Evolutionary conservation across 2,888 invertebrate species (phyloP).

Genomic region (Hemithea aestivaria): DNA sequence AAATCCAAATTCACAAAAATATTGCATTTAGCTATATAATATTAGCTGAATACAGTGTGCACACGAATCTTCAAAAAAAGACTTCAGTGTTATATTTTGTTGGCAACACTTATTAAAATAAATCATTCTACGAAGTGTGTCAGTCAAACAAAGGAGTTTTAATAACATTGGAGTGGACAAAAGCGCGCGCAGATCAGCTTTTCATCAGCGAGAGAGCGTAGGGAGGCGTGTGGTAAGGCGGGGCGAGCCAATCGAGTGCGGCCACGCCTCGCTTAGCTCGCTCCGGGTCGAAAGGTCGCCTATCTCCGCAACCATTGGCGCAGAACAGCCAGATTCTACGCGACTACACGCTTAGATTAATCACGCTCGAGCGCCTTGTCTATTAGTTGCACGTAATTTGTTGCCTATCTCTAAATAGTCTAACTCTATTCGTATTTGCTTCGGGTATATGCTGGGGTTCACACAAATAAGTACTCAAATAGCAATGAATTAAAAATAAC

Average conservation of each 20-base stretch:
- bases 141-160: conserved; percentile 21
- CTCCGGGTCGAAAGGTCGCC: conserved; percentile 68
- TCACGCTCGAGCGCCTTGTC: conserved; percentile 1
- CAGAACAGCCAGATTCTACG: conserved; percentile 32
- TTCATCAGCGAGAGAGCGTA: conserved; percentile 36
- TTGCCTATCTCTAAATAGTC: no score
- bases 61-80: no score
- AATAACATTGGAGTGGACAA: conserved; percentile 23
- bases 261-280: conserved; percentile 69
- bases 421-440: no score
- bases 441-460: no score
- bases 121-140: conserved; percentile 17
- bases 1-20: no score
- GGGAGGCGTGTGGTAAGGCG: conserved; percentile 52
- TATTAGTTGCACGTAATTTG: no score
- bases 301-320: conserved; percentile 53
- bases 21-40: no score
- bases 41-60: no score
- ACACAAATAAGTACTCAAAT: no score
- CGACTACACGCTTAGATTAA: conserved; percentile 22
- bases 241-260: conserved; percentile 67
- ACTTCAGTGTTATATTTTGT: conserved; percentile 7
- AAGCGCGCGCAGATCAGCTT: conserved; percentile 34
- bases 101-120: conserved; percentile 6
- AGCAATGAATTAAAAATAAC: no score